Evolutionary conservation across 2,888 invertebrate genomes (phyloP).

Genomic region (Abrostola triplasia): DNA sequence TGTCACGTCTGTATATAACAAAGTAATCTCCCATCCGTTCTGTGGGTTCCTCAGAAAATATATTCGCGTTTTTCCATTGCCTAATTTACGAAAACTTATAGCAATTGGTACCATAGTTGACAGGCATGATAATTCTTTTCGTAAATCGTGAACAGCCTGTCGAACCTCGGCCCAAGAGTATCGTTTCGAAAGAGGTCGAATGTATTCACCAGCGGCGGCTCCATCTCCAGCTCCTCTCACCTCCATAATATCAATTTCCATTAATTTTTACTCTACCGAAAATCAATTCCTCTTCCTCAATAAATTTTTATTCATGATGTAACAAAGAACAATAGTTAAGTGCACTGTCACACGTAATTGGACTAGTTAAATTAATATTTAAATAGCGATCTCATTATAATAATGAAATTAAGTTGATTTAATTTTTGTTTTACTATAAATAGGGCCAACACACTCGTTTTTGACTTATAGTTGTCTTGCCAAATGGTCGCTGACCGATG

Average conservation of each 20-base stretch:
- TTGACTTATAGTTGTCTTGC: conserved; percentile 70
- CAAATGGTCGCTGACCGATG: conserved; percentile 66
- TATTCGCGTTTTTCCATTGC: conserved; percentile 94
- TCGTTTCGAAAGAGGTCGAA: conserved; percentile 77
- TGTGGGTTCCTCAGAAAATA: conserved; percentile 97
- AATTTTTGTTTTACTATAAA: conserved; percentile 61
- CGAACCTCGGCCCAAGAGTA: conserved; percentile 94
- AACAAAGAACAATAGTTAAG: conserved; percentile 57
- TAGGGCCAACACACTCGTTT: conserved; percentile 78
- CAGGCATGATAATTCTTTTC: conserved; percentile 93
- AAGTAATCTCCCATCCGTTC: conserved; percentile 96
- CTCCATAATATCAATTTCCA: conserved; percentile 75
- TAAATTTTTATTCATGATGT: conserved; percentile 71
- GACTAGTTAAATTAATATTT: conserved; percentile 48
- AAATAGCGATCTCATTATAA: conserved; percentile 57
- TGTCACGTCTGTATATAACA: conserved; percentile 95
- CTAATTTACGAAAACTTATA: conserved; percentile 93
- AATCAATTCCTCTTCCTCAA: conserved; percentile 53
- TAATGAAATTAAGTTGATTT: conserved; percentile 49
- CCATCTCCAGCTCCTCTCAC: conserved; percentile 84
- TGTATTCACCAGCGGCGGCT: conserved; percentile 79
- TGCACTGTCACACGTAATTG: conserved; percentile 47
- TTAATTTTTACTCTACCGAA: conserved; percentile 58
- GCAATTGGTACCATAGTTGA: conserved; percentile 95
- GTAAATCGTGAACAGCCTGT: conserved; percentile 93